Evolutionary conservation across 2,888 invertebrate genomes (phyloP), one percentile per base, ranked within the genome.

Genomic region (Automeris io): DNA sequence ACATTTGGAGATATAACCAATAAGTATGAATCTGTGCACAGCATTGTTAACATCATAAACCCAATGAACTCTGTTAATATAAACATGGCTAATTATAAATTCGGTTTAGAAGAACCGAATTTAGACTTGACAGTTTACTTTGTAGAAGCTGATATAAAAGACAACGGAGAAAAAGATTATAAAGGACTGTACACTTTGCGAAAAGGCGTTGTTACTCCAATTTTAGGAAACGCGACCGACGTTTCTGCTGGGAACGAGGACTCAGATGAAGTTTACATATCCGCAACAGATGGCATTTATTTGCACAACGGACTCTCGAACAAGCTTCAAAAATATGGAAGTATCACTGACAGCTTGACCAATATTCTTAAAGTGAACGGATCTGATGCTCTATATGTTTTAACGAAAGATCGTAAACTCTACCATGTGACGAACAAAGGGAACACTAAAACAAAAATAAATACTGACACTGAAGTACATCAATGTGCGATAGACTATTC

Each of bases 351-450:
- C 16, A 66, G 50, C 19, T 49, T 75, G 1, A 64, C 71, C 2
- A 47, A 50, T 4, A 59, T 78, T 2, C 70, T 58, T 6, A 66
- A 67, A 50, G 51, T 43, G 0, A 74, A 73, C 25, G 54, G 54
- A 1, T 56, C 58, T 12, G 71, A 72, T 23, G 16, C 39, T 0
- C 51, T 82, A 1, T 83, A 75, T 45, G 64, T 71, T 13, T 32
- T 83, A 1, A 74, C 72, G 3, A 63, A 66, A 18, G 57, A 69
- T 12, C 52, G 70, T 11, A 50, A 63, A 16, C 31, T 82, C 0
- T 79, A 63, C 47, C 75, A 71, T 51, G 71, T 81, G 0, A 65
- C 67, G 3, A 64, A 75, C 6, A 51, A 62, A 3, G 82, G 79
- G 1, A 67, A 54, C 0, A 63, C 57, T 11, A 77, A 74, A 29